Evolutionary conservation across 1,140 invertebrate genomes (phyloP).

Genomic region (Drosophila ogumai): DNA sequence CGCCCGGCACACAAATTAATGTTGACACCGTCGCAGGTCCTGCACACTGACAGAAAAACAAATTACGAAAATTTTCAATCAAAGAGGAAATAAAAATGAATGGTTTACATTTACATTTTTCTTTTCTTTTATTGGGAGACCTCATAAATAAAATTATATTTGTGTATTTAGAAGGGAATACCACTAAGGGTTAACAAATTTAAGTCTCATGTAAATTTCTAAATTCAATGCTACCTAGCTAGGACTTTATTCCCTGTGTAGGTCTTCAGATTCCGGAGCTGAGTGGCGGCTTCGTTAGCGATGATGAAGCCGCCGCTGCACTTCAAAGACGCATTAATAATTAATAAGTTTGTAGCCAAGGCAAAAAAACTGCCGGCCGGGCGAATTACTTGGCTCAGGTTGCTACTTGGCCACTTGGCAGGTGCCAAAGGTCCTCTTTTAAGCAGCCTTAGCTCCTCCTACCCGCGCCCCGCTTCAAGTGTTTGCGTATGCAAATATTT

Average conservation of each 20-base stretch:
- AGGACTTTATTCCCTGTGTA: constrained; percentile 1
- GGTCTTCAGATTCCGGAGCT: constrained; percentile 32
- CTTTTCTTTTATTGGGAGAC: too few relatives aligned
- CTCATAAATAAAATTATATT: too few relatives aligned
- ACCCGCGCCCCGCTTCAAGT: constrained; percentile 14
- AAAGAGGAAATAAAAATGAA: neutral
- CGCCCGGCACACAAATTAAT: constrained; percentile 76
- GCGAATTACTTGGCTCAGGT: constrained; percentile 49
- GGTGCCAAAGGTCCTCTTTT: constrained; percentile 49
- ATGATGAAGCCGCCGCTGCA: constrained; percentile 56
- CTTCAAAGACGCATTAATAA: constrained; percentile 76
- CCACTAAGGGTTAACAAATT: too few relatives aligned
- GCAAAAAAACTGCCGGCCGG: constrained; percentile 32
- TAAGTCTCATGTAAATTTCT: too few relatives aligned
- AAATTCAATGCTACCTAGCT: too few relatives aligned
- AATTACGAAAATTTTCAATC: too few relatives aligned
- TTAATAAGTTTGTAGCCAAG: constrained; percentile 68
- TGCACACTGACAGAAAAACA: constrained; percentile 10
- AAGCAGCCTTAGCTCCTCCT: constrained; percentile 41
- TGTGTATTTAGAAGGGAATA: too few relatives aligned
- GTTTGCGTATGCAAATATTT: constrained; percentile 79
- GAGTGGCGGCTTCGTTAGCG: constrained; percentile 75
- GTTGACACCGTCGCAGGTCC: constrained; percentile 58
- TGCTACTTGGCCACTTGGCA: constrained; percentile 56
- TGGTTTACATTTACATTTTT: neutral